Evolutionary conservation across 2,797 vertebrate genomes (phyloP), one percentile per base, ranked within the genome.

Genomic region (Aldrovandia affinis): DNA sequence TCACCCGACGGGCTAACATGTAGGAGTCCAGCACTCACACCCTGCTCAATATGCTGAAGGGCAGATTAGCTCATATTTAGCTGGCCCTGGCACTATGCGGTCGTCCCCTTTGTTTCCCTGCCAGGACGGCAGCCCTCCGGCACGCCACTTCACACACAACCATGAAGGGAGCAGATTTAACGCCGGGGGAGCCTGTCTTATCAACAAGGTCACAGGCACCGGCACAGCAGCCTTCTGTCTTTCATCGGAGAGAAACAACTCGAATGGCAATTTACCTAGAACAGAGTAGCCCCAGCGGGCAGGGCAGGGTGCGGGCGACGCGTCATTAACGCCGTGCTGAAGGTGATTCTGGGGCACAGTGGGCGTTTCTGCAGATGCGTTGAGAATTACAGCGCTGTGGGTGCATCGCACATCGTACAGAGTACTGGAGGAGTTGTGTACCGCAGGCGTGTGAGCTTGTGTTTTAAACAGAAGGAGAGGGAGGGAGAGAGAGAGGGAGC

Each of bases 321-420:
- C 93, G 93, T 93, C 92, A 93, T 94, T 94, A n/a, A 93, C 93
- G 89, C 91, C 92, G 90, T 91, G 91, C 92, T 92, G 93, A 93
- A 93, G 92, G 92, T 94, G 92, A 94, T 94, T 93, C 92, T 91
- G 91, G 90, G 92, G 92, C 94, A 93, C 94, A 94, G 93, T 93
- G 94, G 94, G 93, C 92, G 94, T 94, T 94, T 93, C 93, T 94
- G n/a, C 92, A 92, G 91, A 91, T 92, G 93, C 89, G 92, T 92
- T 92, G 91, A 92, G 94, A 94, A 94, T 94, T 92, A 92, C 92
- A 93, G 92, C 77, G 8, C 44, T 33, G 50, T 28, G 77, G 47
- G 47, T 75, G 70, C 73, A 33, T n/a, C 28, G 9, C n/a, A n/a
- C n/a, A n/a, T n/a, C n/a, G n/a, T n/a, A n/a, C n/a, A 47, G 5